Percentiles rank a stretch among this genome's conserved stretches.
phyloP scores from a whole-genome alignment of 2,888 invertebrate species.

The Polymixis flavicincta region DNA sequence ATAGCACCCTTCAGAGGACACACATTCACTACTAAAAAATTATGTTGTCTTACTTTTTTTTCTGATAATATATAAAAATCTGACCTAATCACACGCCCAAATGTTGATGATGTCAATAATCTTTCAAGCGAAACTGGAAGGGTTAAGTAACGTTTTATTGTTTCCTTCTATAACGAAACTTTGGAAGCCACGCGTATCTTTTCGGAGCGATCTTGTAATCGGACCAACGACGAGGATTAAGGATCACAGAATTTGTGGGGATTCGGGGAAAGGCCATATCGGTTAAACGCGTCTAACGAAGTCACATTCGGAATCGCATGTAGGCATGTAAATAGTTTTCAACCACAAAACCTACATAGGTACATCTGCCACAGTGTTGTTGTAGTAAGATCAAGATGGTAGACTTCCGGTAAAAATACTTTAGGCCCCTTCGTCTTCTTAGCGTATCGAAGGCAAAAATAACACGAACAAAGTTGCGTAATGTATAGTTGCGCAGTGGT shows the following conservation, averaged over 20 bases:
- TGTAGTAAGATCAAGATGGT: neutral
- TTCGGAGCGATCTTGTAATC: slow-evolving; percentile 7
- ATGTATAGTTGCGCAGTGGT: too few relatives aligned
- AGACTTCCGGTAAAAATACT: neutral
- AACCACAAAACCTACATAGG: neutral
- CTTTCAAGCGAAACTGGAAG: neutral
- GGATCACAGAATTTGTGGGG: slow-evolving; percentile 45
- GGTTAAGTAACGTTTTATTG: slow-evolving; percentile 1
- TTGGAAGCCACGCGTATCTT: neutral
- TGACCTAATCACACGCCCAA: neutral
- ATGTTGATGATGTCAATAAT: neutral
- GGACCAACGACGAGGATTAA: slow-evolving; percentile 34
- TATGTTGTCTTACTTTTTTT: neutral
- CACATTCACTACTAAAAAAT: too few relatives aligned
- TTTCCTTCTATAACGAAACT: neutral
- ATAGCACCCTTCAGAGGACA: too few relatives aligned
- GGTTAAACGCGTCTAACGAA: neutral
- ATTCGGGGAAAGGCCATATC: slow-evolving; percentile 27
- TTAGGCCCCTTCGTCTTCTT: neutral
- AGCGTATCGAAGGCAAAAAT: too few relatives aligned
- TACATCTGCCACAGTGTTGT: too few relatives aligned
- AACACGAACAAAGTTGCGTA: too few relatives aligned
- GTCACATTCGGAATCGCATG: neutral
- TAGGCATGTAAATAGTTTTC: neutral
- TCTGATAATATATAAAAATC: neutral